Evolutionary conservation across 2,888 invertebrate genomes (phyloP), one percentile per base, ranked within the genome.

Genomic region (Caenorhabditis becei): DNA sequence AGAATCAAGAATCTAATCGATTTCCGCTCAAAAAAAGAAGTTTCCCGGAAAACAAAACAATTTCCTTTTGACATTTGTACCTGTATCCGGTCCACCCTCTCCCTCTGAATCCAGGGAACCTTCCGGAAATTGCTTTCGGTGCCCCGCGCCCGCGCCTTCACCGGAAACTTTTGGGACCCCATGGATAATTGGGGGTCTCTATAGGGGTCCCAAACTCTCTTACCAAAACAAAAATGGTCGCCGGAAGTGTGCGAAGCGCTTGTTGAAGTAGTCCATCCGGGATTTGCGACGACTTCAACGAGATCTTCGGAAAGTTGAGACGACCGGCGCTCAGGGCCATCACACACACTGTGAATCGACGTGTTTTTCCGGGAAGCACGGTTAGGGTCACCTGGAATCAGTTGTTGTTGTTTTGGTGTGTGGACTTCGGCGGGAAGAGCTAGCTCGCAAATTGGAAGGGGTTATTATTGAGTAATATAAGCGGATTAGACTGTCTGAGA

Each of bases 311-410:
- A 62, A 88, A 86, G 16, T 79, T 79, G 35, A 88, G 80, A 10
- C 86, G 69, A 24, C 87, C 88, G 20, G 86, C 88, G 24, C 79
- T 78, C 28, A 86, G 72, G 2, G 88, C 87, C 83, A 88, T 87
- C 49, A 87, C 85, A 24, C 83, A 72, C 10, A 87, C 83, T 16
- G 72, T 71, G 16, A 88, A 58, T n/a, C 59, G 37, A 16, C 81
- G 67, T 20, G 53, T 63, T 10, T 61, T 47, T n/a, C 65, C 78
- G 1, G 87, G 87, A 4, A 85, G 67, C 2, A 87, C 67, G 0
- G 77, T 82, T 28, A 87, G 18, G 14, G 83, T 71, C 7, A 80
- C 62, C 85, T 85, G 66, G 37, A 83, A 80, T 24, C 14, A 18
- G 11, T 49, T 28, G 4, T 47, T 20, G 8, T 47, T 35, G 41